Percentiles rank a stretch among this genome's conserved stretches.
Conservation (phyloP, 2,113 vertebrate genomes). For the Datnioides undecimradiatus region DNA sequence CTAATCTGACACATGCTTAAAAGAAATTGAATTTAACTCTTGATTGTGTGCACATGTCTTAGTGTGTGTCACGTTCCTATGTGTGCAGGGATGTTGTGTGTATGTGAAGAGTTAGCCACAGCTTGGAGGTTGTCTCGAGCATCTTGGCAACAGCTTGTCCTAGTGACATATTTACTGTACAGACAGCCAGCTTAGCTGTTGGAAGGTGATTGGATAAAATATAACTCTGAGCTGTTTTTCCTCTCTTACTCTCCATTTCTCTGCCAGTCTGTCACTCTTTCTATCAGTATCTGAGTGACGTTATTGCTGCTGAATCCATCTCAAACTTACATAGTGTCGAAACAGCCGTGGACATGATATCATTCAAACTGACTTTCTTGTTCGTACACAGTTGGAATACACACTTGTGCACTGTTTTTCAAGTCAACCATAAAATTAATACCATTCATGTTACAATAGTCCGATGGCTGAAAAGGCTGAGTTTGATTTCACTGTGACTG, state of each 20-base stretch:
- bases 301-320: constrained; percentile 38
- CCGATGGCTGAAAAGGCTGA: neutral
- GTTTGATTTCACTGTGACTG: constrained; percentile 7
- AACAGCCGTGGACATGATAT: neutral
- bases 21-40: neutral
- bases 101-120: constrained; percentile 7
- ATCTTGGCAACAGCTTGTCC: constrained; percentile 40
- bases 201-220: constrained; percentile 55
- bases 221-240: constrained; percentile 22
- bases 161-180: constrained; percentile 52
- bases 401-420: neutral
- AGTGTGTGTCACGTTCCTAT: neutral
- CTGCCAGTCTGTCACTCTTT: constrained; percentile 37
- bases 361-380: constrained; percentile 1
- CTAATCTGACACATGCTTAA: neutral
- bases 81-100: constrained; percentile 21
- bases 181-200: constrained; percentile 17
- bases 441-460: neutral
- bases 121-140: constrained; percentile 14
- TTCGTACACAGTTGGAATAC: neutral
- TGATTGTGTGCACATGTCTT: neutral
- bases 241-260: constrained; percentile 13
- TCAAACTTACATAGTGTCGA: constrained; percentile 15
- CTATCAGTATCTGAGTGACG: constrained; percentile 30
- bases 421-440: neutral